A percentile compares a stretch with the other conserved stretches of the same genome.
Evolutionary conservation across 2,888 invertebrate genomes (phyloP).

Genomic region (Agonopterix arenella): DNA sequence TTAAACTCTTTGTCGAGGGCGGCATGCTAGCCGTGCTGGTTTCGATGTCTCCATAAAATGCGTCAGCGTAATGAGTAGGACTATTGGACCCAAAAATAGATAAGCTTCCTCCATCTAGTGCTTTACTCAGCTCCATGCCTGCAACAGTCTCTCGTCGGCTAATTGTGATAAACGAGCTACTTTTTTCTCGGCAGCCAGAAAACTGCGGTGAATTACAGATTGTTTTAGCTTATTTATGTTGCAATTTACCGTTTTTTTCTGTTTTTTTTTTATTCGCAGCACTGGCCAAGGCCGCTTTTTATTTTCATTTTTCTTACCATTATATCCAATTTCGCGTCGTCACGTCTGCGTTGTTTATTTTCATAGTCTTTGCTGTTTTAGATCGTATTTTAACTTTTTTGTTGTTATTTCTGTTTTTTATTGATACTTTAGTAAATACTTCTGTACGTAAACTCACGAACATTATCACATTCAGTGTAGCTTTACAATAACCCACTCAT

Average conservation of each 20-base stretch:
- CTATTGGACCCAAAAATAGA: no score
- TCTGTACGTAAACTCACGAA: no score
- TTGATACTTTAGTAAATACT: no score
- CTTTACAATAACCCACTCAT: no score
- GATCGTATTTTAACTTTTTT: constrained; percentile 16
- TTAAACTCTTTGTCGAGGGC: no score
- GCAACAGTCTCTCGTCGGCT: constrained; percentile 16
- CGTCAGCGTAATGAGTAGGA: no score
- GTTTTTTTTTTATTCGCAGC: constrained; percentile 26
- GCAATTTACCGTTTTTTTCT: constrained; percentile 51
- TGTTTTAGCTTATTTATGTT: constrained; percentile 56
- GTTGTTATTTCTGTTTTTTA: background rate
- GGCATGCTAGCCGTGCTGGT: no score
- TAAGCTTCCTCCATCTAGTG: background rate
- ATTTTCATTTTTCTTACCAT: constrained; percentile 23
- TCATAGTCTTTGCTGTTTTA: constrained; percentile 21
- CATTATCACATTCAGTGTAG: no score
- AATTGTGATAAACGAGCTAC: constrained; percentile 55
- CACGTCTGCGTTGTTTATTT: constrained; percentile 6
- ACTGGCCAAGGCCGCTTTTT: constrained; percentile 8
- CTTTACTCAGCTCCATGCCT: background rate
- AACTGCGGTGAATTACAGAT: constrained; percentile 45
- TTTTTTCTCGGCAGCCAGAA: constrained; percentile 16
- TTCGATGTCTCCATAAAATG: no score
- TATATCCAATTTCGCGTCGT: constrained; percentile 23